Evolutionary conservation across 2,797 vertebrate species (phyloP), one percentile per base, ranked within the genome.

Genomic region (Menidia menidia): DNA sequence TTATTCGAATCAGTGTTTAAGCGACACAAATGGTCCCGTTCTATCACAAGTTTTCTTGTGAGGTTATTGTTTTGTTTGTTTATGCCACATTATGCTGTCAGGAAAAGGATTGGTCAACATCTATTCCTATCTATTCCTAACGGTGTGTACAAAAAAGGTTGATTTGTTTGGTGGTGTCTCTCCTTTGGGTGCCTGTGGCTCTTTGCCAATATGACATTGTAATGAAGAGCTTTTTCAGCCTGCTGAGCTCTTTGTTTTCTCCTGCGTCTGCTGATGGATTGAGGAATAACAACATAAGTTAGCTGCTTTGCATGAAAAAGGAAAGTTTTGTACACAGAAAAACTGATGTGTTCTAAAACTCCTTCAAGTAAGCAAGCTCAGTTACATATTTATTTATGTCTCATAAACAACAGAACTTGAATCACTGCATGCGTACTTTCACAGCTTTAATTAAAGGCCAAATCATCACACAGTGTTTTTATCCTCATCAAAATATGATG

Each of bases 191-290:
- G 1, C 51, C 19, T 52, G 32, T 19, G 19, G 58, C 39, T 48
- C 35, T 44, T 35, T 25, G 52, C 43, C 60, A 50, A 64, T 60
- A 71, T 45, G 57, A 55, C 60, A 35, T 58, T 64, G 58, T 41
- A 18, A 12, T 44, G 42, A 64, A 60, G 25, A 19, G 15, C 32
- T 47, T 4, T 62, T 60, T 51, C n/a, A 44, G 39, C 42, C 47
- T 30, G 51, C 16, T 11, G n/a, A 0, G 44, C 30, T 53, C 7
- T 73, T 73, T 73, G 39, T 33, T 42, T 45, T 71, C 61, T 58
- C n/a, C 2, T 13, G 7, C 6, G 35, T 54, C 11, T 48, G 32
- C 65, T 16, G n/a, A 15, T 50, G 61, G 55, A 51, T 53, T 25
- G 12, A 61, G 25, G 6, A 32, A 62, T 25, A 47, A 55, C 59